Percentiles rank a stretch among this genome's conserved stretches.
phyloP scores from a whole-genome alignment of 2,888 invertebrate genomes.

The Tachina lurida region DNA sequence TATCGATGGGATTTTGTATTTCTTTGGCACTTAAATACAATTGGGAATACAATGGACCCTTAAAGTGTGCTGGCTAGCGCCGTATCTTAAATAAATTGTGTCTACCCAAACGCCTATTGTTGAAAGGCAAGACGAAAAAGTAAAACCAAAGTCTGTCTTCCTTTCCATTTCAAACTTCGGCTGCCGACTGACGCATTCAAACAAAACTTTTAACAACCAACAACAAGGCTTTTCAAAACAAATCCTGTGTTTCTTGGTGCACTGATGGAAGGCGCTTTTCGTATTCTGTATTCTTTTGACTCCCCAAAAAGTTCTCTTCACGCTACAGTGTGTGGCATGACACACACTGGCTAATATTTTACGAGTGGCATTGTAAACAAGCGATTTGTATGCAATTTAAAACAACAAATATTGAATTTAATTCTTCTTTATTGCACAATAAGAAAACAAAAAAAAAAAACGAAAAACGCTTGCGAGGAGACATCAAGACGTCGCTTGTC shows the following conservation, averaged over 20 bases:
- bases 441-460: neutral
- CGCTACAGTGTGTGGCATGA: slow-evolving; percentile 46
- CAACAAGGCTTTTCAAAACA: slow-evolving; percentile 39
- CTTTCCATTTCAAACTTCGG: slow-evolving; percentile 8
- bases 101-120: slow-evolving; percentile 78
- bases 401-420: slow-evolving; percentile 71
- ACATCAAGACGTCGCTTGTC: slow-evolving; percentile 79
- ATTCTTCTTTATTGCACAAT: slow-evolving; percentile 65
- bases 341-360: slow-evolving; percentile 72
- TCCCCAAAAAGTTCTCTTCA: slow-evolving; percentile 20
- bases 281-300: slow-evolving; percentile 31
- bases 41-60: slow-evolving; percentile 82
- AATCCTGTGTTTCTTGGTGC: slow-evolving; percentile 9
- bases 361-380: slow-evolving; percentile 78
- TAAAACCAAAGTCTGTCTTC: neutral
- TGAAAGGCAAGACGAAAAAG: slow-evolving; percentile 20
- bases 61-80: slow-evolving; percentile 83
- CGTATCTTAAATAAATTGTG: slow-evolving; percentile 83
- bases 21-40: slow-evolving; percentile 64
- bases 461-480: slow-evolving; percentile 78
- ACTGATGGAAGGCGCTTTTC: slow-evolving; percentile 54
- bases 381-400: slow-evolving; percentile 79
- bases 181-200: slow-evolving; percentile 14
- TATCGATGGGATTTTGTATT: slow-evolving; percentile 76
- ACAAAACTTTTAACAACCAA: slow-evolving; percentile 17